These are phyloP conservation scores for Shargacucullia verbasci DNA, from an alignment of 2,888 invertebrate species.

Conservation along the genomic window DNA sequence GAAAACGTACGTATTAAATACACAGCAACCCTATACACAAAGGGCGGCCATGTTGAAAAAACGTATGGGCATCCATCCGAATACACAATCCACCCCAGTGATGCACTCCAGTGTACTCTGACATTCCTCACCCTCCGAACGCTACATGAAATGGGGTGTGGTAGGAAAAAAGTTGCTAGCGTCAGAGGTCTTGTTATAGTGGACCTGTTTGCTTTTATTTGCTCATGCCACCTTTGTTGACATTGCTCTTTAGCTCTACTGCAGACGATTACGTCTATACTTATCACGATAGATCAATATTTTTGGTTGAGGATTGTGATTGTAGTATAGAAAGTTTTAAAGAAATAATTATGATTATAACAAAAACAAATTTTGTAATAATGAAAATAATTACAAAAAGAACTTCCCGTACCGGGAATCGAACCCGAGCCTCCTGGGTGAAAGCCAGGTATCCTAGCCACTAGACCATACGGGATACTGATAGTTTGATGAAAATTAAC, in stretches of 20 bases:
- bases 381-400: slow-evolving; percentile 21
- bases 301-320: not conserved
- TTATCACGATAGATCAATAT: slow-evolving; percentile 26
- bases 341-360: no score
- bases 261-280: slow-evolving; percentile 14
- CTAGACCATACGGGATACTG: slow-evolving; percentile 90
- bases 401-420: slow-evolving; percentile 92
- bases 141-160: slow-evolving; percentile 17
- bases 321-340: no score
- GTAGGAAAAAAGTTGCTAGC: slow-evolving; percentile 23
- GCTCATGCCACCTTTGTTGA: slow-evolving; percentile 61
- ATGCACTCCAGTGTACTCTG: slow-evolving; percentile 51
- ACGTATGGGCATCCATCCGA: slow-evolving; percentile 65
- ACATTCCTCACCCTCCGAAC: slow-evolving; percentile 32
- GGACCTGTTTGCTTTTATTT: slow-evolving; percentile 60
- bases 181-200: slow-evolving; percentile 48
- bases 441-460: slow-evolving; percentile 93
- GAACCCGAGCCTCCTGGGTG: slow-evolving; percentile 93
- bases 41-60: slow-evolving; percentile 70
- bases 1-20: slow-evolving; percentile 30
- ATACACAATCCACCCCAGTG: slow-evolving; percentile 63
- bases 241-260: slow-evolving; percentile 58
- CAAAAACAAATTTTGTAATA: no score
- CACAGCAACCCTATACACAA: slow-evolving; percentile 55
- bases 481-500: accelerated